phyloP scores from a whole-genome alignment of 2,797 vertebrate species.

The Triplophysa bombifrons region DNA sequence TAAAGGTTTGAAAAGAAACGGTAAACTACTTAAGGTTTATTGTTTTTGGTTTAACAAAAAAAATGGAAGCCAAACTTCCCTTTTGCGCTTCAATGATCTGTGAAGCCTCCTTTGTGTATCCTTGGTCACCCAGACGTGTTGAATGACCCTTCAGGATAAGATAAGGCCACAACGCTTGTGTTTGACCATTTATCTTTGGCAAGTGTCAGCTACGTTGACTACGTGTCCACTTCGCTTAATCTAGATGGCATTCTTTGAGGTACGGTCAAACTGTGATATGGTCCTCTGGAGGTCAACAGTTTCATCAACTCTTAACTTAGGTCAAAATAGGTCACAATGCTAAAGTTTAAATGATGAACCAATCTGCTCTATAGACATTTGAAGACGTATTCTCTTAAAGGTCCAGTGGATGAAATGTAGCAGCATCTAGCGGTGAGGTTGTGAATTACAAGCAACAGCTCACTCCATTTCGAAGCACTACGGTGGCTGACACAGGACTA shows the following conservation, averaged over 20 bases:
- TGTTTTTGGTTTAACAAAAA: background rate
- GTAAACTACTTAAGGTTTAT: too few relatives aligned
- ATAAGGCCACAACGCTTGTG: conserved; percentile 23
- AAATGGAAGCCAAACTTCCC: conserved; percentile 19
- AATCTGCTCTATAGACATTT: background rate
- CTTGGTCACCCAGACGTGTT: conserved; percentile 26
- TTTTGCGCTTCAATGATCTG: conserved; percentile 1
- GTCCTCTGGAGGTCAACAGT: conserved; percentile 33
- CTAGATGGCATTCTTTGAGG: conserved; percentile 32
- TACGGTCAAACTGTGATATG: conserved; percentile 22
- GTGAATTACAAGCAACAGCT: too few relatives aligned
- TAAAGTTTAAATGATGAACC: background rate
- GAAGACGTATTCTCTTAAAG: background rate
- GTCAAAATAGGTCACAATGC: conserved; percentile 33
- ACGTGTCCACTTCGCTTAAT: conserved; percentile 23
- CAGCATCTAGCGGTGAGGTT: too few relatives aligned
- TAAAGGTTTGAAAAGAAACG: too few relatives aligned
- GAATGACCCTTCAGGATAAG: conserved; percentile 34
- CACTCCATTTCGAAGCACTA: too few relatives aligned
- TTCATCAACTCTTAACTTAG: background rate
- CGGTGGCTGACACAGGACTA: too few relatives aligned
- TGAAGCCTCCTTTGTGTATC: conserved; percentile 34
- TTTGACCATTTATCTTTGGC: conserved; percentile 31
- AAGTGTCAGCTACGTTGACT: conserved; percentile 36
- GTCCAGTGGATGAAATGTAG: too few relatives aligned